Evolutionary conservation across 2,888 invertebrate species (phyloP).

Genomic region (Hirudinaria manillensis): DNA sequence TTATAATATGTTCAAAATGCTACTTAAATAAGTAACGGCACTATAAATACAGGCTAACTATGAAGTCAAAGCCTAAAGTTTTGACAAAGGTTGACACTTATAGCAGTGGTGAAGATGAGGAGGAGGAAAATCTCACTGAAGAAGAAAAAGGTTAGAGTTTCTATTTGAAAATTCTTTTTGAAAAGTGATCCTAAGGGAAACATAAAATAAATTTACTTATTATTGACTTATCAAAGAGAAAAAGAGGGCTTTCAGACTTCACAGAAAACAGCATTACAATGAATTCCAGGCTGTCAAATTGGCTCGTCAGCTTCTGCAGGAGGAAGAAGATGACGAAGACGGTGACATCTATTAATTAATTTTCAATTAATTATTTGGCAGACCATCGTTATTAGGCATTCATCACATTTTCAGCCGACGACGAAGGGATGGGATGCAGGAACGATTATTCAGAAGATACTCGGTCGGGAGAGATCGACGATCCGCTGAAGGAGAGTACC

Average conservation of each 20-base stretch:
- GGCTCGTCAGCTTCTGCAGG: constrained; percentile 80
- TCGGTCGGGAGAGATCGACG: background rate
- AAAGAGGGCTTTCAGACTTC: constrained; percentile 69
- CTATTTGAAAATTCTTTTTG: background rate
- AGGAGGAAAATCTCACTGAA: constrained; percentile 31
- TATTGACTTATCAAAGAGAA: constrained; percentile 12
- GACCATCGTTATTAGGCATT: background rate
- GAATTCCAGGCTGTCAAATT: constrained; percentile 90
- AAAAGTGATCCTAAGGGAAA: background rate
- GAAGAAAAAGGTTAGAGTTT: constrained; percentile 33
- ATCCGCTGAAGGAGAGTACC: background rate
- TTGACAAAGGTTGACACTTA: constrained; percentile 14
- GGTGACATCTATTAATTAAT: background rate
- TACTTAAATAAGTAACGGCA: too few species aligned
- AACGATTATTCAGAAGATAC: background rate
- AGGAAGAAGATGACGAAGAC: constrained; percentile 69
- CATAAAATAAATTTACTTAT: background rate
- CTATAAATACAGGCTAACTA: constrained; percentile 23
- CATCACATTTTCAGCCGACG: background rate
- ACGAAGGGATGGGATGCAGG: background rate
- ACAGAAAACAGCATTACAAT: constrained; percentile 92
- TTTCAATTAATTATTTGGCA: background rate
- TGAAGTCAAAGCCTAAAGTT: constrained; percentile 31
- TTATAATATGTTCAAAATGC: background rate
- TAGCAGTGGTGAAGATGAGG: constrained; percentile 31